Base-by-base conservation (phyloP, 2,888 invertebrate species). In the Erannis defoliaria region DNA sequence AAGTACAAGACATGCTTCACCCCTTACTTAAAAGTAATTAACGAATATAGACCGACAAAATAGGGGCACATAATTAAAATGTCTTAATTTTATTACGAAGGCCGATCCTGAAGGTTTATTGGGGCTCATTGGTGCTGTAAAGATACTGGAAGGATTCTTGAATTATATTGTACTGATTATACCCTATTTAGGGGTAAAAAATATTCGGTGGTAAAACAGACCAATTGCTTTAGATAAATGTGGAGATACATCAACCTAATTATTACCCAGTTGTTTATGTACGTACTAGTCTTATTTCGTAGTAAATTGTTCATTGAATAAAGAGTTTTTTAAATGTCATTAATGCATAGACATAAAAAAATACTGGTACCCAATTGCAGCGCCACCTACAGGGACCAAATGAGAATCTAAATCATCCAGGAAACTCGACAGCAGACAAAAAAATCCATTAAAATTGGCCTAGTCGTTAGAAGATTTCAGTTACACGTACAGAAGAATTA, bases 21-120 rank as follows among this genome's bases (percentile, higher is more conserved):
- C 37, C 59, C 56, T 33, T 49, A 58, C 31, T 51, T 40, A 9
- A 29, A 51, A 54, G 73, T 83, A 82, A 85, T 86, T 85, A 85
- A 77, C 72, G 73, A 77, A 78, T 78, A 78, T 75, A 71, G 80
- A 75, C 85, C 84, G 85, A 90, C 92, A 90, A 91, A 92, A 91
- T 90, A 89, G 90, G 87, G 87, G 83, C 80, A 80, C 76, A 78
- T 87, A 87, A 90, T 92, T 89, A 91, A 92, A 92, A 90, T 88
- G 92, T 91, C 89, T 86, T 91, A 90, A 91, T 90, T 91, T 90
- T 90, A 92, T 90, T 89, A 79, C 72, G 64, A 76, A 77, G 75
- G 80, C 77, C 79, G 79, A 75, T 76, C 78, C 75, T 75, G 72
- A 65, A 70, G 67, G 73, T 83, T 90, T 91, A 90, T 89, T 82